Percentiles rank a stretch among this genome's conserved stretches.
Conservation (phyloP, 1,140 invertebrate genomes). For the Lepidurus packardi region DNA sequence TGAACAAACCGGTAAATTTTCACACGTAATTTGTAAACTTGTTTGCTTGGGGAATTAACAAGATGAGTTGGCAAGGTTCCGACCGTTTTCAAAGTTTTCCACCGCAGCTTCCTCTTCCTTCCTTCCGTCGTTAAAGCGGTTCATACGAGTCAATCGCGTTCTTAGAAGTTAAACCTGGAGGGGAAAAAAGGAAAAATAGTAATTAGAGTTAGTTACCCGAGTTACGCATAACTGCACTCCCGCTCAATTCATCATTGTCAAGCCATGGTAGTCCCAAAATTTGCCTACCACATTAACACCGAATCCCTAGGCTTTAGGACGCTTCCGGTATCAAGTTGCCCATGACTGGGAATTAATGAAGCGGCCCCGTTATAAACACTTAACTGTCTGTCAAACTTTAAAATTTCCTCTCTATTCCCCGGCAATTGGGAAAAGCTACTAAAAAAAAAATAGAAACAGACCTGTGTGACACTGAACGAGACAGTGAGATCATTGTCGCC, state of each 20-base stretch:
- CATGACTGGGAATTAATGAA: conserved; percentile 18
- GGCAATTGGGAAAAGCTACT: background rate
- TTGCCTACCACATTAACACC: background rate
- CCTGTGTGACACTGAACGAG: background rate
- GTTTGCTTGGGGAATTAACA: too few species aligned
- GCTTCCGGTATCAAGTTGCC: conserved; percentile 15
- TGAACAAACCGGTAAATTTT: conserved; percentile 6
- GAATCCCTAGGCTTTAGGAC: background rate
- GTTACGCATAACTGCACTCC: background rate
- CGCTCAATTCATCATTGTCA: too few species aligned
- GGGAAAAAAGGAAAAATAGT: background rate
- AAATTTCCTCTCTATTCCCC: background rate
- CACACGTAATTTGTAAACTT: background rate
- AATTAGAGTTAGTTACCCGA: background rate
- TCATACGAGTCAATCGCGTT: background rate
- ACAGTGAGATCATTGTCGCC: background rate
- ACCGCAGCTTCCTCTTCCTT: background rate
- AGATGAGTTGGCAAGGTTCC: background rate
- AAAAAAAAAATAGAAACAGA: background rate
- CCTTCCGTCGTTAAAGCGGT: background rate
- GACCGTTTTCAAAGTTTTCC: background rate
- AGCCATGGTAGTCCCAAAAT: background rate
- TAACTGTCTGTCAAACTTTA: background rate
- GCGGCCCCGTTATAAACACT: background rate
- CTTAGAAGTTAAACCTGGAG: background rate